phyloP scores from a whole-genome alignment of 2,797 vertebrate species.

The Alauda arvensis region DNA sequence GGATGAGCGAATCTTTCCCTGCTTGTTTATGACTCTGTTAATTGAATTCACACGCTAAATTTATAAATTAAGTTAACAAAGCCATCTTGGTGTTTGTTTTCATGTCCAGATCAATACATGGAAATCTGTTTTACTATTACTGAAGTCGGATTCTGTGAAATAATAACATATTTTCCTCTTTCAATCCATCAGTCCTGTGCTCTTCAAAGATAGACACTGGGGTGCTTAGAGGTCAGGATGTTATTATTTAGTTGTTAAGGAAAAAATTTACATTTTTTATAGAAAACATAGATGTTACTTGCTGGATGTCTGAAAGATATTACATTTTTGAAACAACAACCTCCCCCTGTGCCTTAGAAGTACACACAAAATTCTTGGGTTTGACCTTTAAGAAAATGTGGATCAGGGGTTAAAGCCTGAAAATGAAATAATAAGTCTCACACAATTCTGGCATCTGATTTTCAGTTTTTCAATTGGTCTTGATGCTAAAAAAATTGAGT shows the following conservation, averaged over 20 bases:
- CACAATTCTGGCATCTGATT: not conserved
- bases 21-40: not conserved
- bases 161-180: not conserved
- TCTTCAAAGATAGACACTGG: not conserved
- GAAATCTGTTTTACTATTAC: not conserved
- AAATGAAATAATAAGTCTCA: not conserved
- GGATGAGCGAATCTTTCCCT: not conserved
- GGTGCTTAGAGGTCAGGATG: not conserved
- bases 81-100: not conserved
- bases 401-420: not conserved
- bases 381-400: not conserved
- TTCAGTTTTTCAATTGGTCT: not conserved
- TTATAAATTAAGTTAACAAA: not conserved
- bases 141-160: not conserved
- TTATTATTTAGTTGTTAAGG: not conserved
- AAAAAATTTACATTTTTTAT: not conserved
- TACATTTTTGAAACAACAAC: not conserved
- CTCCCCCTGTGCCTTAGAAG: not conserved
- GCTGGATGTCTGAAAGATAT: not conserved
- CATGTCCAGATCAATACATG: not conserved
- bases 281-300: not conserved
- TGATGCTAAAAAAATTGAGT: not conserved
- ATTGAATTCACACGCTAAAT: not conserved
- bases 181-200: not conserved
- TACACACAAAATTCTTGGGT: not conserved